Evolutionary conservation across 2,888 invertebrate genomes (phyloP).

Genomic region (Drosophila demipolita): DNA sequence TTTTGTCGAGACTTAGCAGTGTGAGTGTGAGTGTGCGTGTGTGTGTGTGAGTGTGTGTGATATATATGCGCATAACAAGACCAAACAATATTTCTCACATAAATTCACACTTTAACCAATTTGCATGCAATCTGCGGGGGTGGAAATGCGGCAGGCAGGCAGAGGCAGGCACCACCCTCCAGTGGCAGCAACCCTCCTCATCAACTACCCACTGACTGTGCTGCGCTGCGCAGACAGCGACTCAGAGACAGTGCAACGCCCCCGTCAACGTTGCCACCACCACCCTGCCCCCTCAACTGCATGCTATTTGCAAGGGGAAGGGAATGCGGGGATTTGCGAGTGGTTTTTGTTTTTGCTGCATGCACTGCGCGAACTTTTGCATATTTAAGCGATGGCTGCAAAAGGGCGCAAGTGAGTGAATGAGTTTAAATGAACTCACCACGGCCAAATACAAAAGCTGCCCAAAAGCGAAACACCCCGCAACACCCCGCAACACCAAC

Average conservation of each 20-base stretch:
- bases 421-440: conserved; percentile 82
- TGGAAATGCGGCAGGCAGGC: conserved; percentile 48
- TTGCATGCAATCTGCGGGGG: conserved; percentile 82
- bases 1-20: conserved; percentile 70
- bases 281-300: not conserved
- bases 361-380: conserved; percentile 72
- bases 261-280: conserved; percentile 53
- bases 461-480: conserved; percentile 26
- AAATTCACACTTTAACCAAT: conserved; percentile 85
- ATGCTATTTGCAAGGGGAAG: not conserved
- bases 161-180: conserved; percentile 8
- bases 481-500: conserved; percentile 8
- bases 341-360: conserved; percentile 59
- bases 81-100: conserved; percentile 85
- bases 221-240: conserved; percentile 58
- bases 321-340: conserved; percentile 11
- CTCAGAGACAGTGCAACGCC: conserved; percentile 61
- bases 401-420: conserved; percentile 71
- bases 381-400: conserved; percentile 73
- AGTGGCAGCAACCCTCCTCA: conserved; percentile 7
- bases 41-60: conserved; percentile 1
- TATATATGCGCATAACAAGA: conserved; percentile 78
- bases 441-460: conserved; percentile 59
- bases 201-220: conserved; percentile 21
- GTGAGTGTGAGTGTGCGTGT: conserved; percentile 43